These are phyloP conservation scores for Drosophila jambulina DNA, from an alignment of 1,140 invertebrate genomes.

Conservation along the genomic window DNA sequence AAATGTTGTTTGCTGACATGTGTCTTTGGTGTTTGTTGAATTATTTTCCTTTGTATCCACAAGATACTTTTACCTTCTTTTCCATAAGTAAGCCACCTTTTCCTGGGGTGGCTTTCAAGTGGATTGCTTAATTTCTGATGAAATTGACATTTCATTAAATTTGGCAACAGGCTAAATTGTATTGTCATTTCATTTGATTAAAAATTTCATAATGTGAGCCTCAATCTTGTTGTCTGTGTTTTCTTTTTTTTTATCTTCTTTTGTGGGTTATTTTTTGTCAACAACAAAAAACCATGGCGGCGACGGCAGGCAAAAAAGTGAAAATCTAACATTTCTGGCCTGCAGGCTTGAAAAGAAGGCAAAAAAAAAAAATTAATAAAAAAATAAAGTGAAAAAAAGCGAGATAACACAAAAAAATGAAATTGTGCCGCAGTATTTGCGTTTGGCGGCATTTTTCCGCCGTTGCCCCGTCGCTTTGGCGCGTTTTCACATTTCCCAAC, in stretches of 20 bases:
- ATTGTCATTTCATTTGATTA: constrained; percentile 80
- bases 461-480: constrained; percentile 32
- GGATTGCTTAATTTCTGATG: constrained; percentile 8
- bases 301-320: constrained; percentile 29
- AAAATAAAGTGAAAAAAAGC: constrained; percentile 50
- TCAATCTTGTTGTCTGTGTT: neutral
- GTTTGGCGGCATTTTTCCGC: constrained; percentile 69
- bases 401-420: constrained; percentile 43
- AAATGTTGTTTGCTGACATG: neutral
- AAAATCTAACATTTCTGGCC: constrained; percentile 58
- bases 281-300: constrained; percentile 12
- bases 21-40: neutral
- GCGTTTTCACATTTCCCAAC: constrained; percentile 50
- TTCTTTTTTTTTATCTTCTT: constrained; percentile 12
- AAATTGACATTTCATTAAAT: constrained; percentile 53
- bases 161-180: constrained; percentile 49
- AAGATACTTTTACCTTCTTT: neutral
- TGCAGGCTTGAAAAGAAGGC: constrained; percentile 43
- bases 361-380: constrained; percentile 35
- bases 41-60: neutral
- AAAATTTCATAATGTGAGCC: constrained; percentile 71
- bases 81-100: neutral
- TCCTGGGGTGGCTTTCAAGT: neutral
- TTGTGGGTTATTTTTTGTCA: constrained; percentile 64
- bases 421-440: constrained; percentile 71